phyloP scores from a whole-genome alignment of 2,797 vertebrate genomes.

The Diplodus sargus region DNA sequence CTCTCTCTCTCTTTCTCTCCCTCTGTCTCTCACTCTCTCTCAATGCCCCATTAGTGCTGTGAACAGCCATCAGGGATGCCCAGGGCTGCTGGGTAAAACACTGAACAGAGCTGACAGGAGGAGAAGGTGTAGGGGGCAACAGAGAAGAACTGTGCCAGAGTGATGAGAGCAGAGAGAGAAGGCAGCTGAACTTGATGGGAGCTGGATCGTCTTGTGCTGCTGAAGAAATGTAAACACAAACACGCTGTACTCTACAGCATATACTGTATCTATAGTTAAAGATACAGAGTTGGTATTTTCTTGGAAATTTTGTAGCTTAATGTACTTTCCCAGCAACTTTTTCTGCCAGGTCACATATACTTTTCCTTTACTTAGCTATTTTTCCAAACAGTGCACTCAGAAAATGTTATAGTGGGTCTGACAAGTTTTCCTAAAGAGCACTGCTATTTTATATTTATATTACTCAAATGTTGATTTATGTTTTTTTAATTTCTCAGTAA shows the following conservation, averaged over 20 bases:
- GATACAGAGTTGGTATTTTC: constrained; percentile 5
- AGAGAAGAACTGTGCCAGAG: constrained; percentile 21
- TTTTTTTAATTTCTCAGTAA: too few species aligned
- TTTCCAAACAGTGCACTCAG: constrained; percentile 10
- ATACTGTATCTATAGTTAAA: constrained; percentile 25
- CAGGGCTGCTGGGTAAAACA: constrained; percentile 58
- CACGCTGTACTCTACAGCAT: constrained; percentile 1
- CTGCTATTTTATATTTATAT: too few species aligned
- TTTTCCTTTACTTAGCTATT: neutral
- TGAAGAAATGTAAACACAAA: constrained; percentile 23
- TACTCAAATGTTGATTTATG: too few species aligned
- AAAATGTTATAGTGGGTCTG: constrained; percentile 6
- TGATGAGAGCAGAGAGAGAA: constrained; percentile 39
- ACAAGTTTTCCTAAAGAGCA: neutral
- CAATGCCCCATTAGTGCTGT: constrained; percentile 69
- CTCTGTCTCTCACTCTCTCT: constrained; percentile 17
- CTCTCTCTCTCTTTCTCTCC: neutral
- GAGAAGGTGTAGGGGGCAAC: constrained; percentile 32
- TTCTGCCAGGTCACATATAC: constrained; percentile 1
- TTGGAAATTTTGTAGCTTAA: constrained; percentile 5
- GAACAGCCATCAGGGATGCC: constrained; percentile 68
- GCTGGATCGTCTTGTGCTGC: neutral
- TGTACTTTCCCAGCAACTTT: constrained; percentile 35
- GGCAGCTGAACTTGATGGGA: constrained; percentile 33
- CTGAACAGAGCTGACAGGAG: constrained; percentile 62